Base-by-base conservation (phyloP, 2,113 vertebrate species). In the Larimichthys crocea region DNA sequence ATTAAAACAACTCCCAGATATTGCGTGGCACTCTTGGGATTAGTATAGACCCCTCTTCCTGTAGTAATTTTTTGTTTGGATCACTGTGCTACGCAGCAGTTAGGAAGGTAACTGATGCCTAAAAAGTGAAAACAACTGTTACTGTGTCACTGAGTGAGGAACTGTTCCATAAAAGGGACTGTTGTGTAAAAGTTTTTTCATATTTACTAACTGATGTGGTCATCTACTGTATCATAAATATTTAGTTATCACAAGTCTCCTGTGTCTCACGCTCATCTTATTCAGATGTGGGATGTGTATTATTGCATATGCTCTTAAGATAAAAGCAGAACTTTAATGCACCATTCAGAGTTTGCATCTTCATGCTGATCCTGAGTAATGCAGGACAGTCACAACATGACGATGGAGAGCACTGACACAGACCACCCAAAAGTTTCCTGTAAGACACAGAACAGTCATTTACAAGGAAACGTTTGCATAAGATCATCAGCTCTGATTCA, bases 351-450 rank as follows among this genome's bases (percentile, higher is more conserved):
- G 15, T 64, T 22, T 8, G 7, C 3, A 42, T 40, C 52, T 12
- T 61, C n/a, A 57, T 40, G 24, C 11, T 5, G 35, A 31, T 53
- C 5, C 31, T 63, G 3, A 42, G 10, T n/a, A 15, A 20, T 19
- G 5, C 12, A 7, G 5, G 48, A 48, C 53, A 46, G n/a, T 74
- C 19, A 29, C 29, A 20, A 0, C 9, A 17, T 8, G 14, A 8
- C 35, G 35, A 79, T 75, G 14, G 16, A 60, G n/a, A 49, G 26
- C n/a, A 66, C 19, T 62, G 74, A 82, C 82, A 53, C 3, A 52
- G 12, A 79, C 61, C 53, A 52, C n/a, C 35, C 50, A 53, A 14
- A 53, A 17, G 2, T 22, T 50, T 12, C 14, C 42, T 22, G 12
- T n/a, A 55, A 35, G 35, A 68, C 46, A 6, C 20, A 20, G 42